A percentile compares a stretch with the other conserved stretches of the same genome.
These are phyloP conservation scores for Trematomus loennbergii DNA, from an alignment of 2,113 vertebrate species.

Conservation along the genomic window DNA sequence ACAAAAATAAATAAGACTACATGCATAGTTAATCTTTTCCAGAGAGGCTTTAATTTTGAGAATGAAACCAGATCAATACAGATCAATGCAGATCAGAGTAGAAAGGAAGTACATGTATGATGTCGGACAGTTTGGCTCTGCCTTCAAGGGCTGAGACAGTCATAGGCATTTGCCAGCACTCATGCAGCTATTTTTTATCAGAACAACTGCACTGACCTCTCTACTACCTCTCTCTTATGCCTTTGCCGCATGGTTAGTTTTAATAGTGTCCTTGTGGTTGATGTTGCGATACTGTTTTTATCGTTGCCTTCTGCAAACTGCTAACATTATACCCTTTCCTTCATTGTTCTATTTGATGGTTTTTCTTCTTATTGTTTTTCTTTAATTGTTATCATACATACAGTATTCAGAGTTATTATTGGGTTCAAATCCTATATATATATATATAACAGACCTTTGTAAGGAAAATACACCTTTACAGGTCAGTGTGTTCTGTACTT, in stretches of 20 bases:
- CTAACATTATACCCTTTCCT: neutral
- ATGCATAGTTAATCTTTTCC: neutral
- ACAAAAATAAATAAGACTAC: neutral
- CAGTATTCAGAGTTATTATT: neutral
- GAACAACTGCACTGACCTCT: conserved; percentile 16
- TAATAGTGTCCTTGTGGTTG: conserved; percentile 30
- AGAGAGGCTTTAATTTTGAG: neutral
- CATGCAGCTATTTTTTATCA: conserved; percentile 7
- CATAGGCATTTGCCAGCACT: conserved; percentile 24
- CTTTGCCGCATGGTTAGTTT: conserved; percentile 48
- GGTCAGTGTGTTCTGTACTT: conserved; percentile 7
- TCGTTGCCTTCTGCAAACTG: conserved; percentile 10
- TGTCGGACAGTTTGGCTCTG: conserved; percentile 15
- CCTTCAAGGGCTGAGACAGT: conserved; percentile 1
- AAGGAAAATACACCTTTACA: conserved; percentile 2
- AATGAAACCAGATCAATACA: conserved; percentile 3
- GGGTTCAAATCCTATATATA: neutral
- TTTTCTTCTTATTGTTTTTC: neutral
- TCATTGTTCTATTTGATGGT: neutral
- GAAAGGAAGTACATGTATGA: neutral
- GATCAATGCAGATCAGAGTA: conserved; percentile 4
- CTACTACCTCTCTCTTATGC: conserved; percentile 11
- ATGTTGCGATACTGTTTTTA: conserved; percentile 37
- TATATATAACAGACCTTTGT: neutral
- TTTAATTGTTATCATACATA: neutral